These are phyloP conservation scores for Cyanistes caeruleus DNA, from an alignment of 2,113 vertebrate species.

Conservation along the genomic window DNA sequence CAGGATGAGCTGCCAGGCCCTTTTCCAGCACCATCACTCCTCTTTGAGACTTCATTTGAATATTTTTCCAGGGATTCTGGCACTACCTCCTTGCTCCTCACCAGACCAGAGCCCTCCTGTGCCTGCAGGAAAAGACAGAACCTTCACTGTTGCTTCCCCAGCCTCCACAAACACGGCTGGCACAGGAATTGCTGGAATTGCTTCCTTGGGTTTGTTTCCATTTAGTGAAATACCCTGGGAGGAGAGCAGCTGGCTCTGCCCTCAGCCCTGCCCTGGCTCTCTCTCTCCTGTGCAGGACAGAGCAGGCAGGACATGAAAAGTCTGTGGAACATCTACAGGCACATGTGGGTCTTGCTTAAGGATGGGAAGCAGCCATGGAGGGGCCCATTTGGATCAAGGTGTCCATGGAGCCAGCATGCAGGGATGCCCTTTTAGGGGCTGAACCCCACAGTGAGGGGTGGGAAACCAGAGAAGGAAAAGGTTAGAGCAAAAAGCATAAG, in stretches of 20 bases:
- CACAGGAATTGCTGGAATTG: neutral
- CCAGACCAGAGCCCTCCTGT: neutral
- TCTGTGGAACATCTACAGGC: neutral
- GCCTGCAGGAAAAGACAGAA: neutral
- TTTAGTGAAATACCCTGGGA: neutral
- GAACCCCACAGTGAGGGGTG: fast-evolving
- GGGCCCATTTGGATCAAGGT: fast-evolving
- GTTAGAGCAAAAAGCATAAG: neutral
- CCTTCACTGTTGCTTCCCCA: fast-evolving
- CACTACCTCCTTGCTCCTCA: fast-evolving
- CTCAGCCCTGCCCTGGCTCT: neutral
- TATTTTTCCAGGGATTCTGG: neutral
- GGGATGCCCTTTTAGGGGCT: neutral
- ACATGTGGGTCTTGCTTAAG: fast-evolving
- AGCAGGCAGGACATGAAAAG: neutral
- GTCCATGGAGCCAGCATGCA: neutral
- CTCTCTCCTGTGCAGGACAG: neutral
- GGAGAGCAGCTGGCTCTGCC: neutral
- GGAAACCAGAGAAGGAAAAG: neutral
- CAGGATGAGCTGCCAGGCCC: neutral
- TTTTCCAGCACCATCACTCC: neutral
- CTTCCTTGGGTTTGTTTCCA: neutral
- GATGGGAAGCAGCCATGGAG: neutral
- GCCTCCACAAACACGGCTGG: fast-evolving
- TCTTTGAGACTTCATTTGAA: neutral